These are phyloP conservation scores for Gallinago media DNA, from an alignment of 2,113 vertebrate species.

Conservation along the genomic window DNA sequence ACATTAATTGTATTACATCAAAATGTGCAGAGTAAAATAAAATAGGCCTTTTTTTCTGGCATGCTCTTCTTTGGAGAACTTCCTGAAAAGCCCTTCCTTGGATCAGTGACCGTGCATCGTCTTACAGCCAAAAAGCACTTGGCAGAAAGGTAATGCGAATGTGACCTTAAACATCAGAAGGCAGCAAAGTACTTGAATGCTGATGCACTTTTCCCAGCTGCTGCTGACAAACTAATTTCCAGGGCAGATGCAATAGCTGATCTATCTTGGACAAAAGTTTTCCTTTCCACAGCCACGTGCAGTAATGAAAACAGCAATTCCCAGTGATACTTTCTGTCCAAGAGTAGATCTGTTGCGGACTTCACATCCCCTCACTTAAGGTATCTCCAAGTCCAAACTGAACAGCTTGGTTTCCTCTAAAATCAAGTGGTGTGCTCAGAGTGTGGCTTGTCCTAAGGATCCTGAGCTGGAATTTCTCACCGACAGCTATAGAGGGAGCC, in stretches of 20 bases:
- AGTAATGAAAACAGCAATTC: background rate
- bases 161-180: background rate
- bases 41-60: background rate
- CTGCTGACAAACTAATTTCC: slow-evolving; percentile 5
- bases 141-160: background rate
- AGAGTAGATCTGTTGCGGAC: background rate
- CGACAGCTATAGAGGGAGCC: background rate
- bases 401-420: background rate
- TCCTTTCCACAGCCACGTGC: background rate
- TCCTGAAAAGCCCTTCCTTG: background rate
- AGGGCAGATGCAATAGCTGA: background rate
- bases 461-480: slow-evolving; percentile 10
- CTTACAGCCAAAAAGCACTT: background rate
- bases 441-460: background rate
- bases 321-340: background rate
- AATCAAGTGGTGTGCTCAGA: background rate
- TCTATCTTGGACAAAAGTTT: background rate
- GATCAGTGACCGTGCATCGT: fast-evolving
- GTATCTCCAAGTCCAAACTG: fast-evolving
- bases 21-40: background rate
- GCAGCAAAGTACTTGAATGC: background rate
- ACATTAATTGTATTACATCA: background rate
- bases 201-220: background rate
- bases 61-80: background rate
- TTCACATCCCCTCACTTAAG: background rate